Percentiles rank a stretch among this genome's conserved stretches.
These are phyloP conservation scores for Bombus polaris DNA, from an alignment of 1,140 invertebrate species.

Conservation along the genomic window DNA sequence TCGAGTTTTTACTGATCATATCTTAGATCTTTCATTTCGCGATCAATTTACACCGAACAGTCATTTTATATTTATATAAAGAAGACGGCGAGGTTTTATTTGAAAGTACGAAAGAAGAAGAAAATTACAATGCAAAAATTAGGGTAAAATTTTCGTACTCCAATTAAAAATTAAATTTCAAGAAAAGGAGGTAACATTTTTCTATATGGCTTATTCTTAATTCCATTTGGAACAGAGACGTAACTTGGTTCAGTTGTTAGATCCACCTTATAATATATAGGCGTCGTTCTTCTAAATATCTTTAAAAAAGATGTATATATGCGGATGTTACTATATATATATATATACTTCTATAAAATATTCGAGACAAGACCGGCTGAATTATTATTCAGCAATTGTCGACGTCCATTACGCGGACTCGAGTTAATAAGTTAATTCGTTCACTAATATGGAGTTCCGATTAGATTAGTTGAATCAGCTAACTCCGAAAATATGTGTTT, in stretches of 20 bases:
- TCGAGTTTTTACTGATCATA: too few relatives aligned
- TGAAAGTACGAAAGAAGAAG: too few relatives aligned
- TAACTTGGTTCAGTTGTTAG: not conserved
- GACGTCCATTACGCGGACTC: not conserved
- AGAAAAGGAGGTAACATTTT: not conserved
- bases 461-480: not conserved
- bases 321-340: not conserved
- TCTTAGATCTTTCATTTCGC: too few relatives aligned
- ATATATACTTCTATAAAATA: conserved; percentile 12
- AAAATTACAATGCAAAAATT: too few relatives aligned
- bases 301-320: not conserved
- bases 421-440: conserved; percentile 38
- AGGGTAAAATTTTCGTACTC: too few relatives aligned
- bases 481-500: not conserved
- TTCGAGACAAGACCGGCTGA: not conserved
- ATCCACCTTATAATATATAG: not conserved
- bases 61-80: too few relatives aligned
- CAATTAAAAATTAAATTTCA: too few relatives aligned
- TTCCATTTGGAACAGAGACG: not conserved
- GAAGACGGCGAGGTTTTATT: too few relatives aligned
- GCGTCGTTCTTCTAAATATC: conserved; percentile 2
- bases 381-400: not conserved
- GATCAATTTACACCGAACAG: too few relatives aligned
- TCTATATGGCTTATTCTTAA: not conserved
- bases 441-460: not conserved